phyloP scores from a whole-genome alignment of 2,113 vertebrate genomes.

The Eudyptes chrysolophus region DNA sequence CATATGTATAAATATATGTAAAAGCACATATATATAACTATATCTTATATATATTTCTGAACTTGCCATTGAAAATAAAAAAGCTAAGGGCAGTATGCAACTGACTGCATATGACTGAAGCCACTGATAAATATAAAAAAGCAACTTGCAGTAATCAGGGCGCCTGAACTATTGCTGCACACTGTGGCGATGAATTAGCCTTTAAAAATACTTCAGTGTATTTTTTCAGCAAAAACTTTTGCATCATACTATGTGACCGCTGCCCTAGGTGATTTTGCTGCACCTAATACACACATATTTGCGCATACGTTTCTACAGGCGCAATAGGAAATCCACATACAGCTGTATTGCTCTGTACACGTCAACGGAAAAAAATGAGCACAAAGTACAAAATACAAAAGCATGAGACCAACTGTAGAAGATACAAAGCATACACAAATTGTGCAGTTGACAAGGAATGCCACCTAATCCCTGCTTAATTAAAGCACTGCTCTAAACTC shows the following conservation, averaged over 20 bases:
- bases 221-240: not conserved
- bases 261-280: not conserved
- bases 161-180: not conserved
- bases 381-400: conserved; percentile 52
- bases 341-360: not conserved
- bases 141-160: not conserved
- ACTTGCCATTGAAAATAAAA: not conserved
- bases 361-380: conserved; percentile 16
- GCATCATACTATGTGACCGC: too few relatives aligned
- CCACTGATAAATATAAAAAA: not conserved
- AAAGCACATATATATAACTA: not conserved
- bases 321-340: not conserved
- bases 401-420: conserved; percentile 33
- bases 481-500: conserved; percentile 73
- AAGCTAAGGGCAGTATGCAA: not conserved
- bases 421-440: conserved; percentile 62
- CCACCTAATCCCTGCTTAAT: conserved; percentile 80
- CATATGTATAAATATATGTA: rapidly evolving
- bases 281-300: not conserved
- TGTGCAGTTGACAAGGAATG: conserved; percentile 70
- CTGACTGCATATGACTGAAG: not conserved
- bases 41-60: not conserved
- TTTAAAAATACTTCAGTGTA: not conserved
- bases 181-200: not conserved
- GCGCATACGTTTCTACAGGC: not conserved